These are phyloP conservation scores for Alligator sinensis DNA, from an alignment of 2,113 vertebrate species.

Conservation along the genomic window DNA sequence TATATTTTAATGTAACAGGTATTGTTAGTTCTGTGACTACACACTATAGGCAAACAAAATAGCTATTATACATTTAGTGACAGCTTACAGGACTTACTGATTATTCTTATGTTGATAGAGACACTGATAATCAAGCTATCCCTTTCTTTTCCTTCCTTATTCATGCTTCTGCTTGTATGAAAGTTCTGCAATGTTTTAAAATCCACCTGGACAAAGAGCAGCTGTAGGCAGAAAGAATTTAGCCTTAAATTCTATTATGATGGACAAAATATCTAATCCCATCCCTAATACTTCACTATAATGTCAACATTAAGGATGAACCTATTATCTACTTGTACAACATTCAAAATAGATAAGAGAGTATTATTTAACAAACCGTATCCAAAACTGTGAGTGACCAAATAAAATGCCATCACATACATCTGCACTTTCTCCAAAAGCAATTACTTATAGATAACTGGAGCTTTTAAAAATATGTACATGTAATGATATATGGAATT, in stretches of 20 bases:
- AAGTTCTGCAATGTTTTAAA: background rate
- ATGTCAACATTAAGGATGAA: background rate
- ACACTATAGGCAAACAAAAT: background rate
- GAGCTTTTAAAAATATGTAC: background rate
- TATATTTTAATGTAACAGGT: background rate
- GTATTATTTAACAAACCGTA: no score
- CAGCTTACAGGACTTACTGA: background rate
- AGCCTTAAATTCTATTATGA: background rate
- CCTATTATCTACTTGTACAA: no score
- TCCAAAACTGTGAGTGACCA: background rate
- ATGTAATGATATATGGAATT: background rate
- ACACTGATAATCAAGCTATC: background rate
- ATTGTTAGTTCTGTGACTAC: background rate
- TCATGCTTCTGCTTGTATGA: background rate
- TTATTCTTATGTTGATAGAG: background rate
- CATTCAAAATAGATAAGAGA: no score
- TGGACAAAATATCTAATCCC: background rate
- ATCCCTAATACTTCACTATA: background rate
- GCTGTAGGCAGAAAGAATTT: background rate
- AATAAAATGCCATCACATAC: background rate
- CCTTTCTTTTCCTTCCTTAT: background rate
- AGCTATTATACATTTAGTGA: background rate
- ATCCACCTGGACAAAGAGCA: background rate
- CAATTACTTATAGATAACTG: background rate
- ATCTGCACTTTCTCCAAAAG: background rate